These are phyloP conservation scores for Pinna nobilis DNA, from an alignment of 1,140 invertebrate species.

Conservation along the genomic window DNA sequence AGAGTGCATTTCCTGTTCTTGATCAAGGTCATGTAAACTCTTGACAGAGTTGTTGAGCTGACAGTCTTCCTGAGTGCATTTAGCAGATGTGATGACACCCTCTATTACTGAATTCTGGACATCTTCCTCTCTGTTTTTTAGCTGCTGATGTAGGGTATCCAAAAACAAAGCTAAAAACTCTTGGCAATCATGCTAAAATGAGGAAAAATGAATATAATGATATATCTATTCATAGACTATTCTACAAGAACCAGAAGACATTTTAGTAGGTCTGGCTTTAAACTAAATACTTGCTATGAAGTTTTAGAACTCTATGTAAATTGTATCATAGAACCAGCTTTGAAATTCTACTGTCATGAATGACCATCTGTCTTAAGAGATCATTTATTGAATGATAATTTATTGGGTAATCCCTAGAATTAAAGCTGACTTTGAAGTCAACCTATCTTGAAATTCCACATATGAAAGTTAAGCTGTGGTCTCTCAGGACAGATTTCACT, in stretches of 20 bases:
- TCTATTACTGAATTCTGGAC: too few species aligned
- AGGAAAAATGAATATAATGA: slow-evolving; percentile 6
- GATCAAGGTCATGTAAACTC: not conserved
- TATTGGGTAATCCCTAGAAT: too few species aligned
- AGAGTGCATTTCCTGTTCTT: too few species aligned
- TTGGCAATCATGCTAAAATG: slow-evolving; percentile 83
- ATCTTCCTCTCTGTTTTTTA: slow-evolving; percentile 2
- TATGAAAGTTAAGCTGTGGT: too few species aligned
- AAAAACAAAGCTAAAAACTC: slow-evolving; percentile 83
- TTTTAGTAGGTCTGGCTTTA: not conserved
- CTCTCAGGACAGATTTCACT: too few species aligned
- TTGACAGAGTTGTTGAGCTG: slow-evolving; percentile 23
- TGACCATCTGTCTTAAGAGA: too few species aligned
- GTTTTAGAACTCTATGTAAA: not conserved
- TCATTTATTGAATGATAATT: too few species aligned
- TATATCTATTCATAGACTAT: not conserved
- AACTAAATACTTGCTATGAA: not conserved
- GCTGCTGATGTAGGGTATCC: slow-evolving; percentile 82
- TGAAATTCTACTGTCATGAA: too few species aligned
- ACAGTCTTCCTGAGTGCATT: not conserved
- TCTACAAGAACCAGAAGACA: not conserved
- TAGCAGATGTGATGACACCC: not conserved
- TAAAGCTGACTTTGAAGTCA: too few species aligned
- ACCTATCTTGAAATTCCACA: too few species aligned
- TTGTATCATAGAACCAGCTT: too few species aligned